Percentiles rank a stretch among this genome's conserved stretches.
phyloP scores from a whole-genome alignment of 2,888 invertebrate genomes.

The Agriopis leucophaearia region DNA sequence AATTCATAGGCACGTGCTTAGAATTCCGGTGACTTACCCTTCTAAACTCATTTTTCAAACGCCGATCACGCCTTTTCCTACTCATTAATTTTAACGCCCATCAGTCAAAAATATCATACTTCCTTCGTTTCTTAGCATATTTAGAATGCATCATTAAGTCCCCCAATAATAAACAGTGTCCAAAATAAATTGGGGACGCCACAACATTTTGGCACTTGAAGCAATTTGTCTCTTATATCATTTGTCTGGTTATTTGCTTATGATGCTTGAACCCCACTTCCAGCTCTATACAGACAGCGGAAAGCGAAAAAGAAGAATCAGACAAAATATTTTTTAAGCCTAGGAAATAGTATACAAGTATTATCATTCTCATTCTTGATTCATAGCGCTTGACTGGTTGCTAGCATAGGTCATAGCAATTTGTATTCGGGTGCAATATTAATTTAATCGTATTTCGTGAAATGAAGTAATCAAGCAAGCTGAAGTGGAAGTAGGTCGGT shows the following conservation, averaged over 20 bases:
- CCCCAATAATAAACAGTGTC: constrained; percentile 35
- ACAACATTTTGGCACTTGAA: constrained; percentile 61
- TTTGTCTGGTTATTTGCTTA: constrained; percentile 73
- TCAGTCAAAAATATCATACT: constrained; percentile 20
- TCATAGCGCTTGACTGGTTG: too few species aligned
- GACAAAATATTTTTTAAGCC: too few species aligned
- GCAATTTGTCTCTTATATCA: constrained; percentile 74
- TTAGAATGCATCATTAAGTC: constrained; percentile 39
- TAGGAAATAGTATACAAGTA: too few species aligned
- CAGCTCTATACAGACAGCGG: constrained; percentile 25
- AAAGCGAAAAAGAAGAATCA: constrained; percentile 1
- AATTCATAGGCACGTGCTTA: background rate
- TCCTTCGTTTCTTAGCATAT: constrained; percentile 5
- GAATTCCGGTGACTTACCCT: too few species aligned
- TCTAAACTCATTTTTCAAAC: constrained; percentile 14
- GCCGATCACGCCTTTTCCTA: constrained; percentile 2
- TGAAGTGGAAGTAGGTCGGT: too few species aligned
- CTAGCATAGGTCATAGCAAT: too few species aligned
- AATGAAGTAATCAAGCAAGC: too few species aligned
- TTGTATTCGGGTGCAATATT: too few species aligned
- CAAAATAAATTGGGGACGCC: constrained; percentile 56
- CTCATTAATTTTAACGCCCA: constrained; percentile 21
- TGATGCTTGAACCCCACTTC: constrained; percentile 12
- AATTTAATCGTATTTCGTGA: too few species aligned
- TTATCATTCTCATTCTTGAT: too few species aligned